Evolutionary conservation across 2,888 invertebrate genomes (phyloP), one percentile per base, ranked within the genome.

Genomic region (Enchytraeus crypticus): DNA sequence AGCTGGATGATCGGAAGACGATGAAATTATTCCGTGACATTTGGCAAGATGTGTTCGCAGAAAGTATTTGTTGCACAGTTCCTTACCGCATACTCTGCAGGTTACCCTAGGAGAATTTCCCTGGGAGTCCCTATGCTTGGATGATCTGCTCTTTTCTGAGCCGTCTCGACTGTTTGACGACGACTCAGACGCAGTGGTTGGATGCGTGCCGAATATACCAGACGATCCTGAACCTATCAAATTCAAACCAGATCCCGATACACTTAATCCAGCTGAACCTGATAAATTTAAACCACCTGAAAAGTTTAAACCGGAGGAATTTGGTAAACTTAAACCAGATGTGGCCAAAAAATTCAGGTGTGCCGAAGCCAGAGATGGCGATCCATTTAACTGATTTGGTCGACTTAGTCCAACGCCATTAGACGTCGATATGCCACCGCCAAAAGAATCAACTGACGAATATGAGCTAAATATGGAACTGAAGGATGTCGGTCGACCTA

Each of bases 11-110:
- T 21, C 18, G 30, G 30, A 32, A 1, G 29, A 27, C 53, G 33
- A n/a, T 5, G 30, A n/a, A 8, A 11, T 62, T 51, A 77, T 74
- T 43, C 77, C 78, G 66, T 79, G 79, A 60, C 77, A 77, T 63
- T 77, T 78, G 59, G 75, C 68, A 68, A 77, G 77, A 67, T 79
- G 79, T n/a, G 77, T 77, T 53, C 76, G 73, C 60, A 79, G 69
- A 66, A 78, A 79, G 65, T 78, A 79, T 65, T 77, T 79, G 69
- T 78, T 79, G 67, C 78, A 78, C 56, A 79, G 71, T 64, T 78
- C 78, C 66, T 78, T 78, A 70, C 74, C 76, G 66, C 78, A 78
- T 58, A 78, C 69, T 29, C 77, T 77, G 69, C 78, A 78, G 29
- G 71, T 73, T 23, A 78, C 77, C 11, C 77, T 64, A 32, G 73